Evolutionary conservation across 2,797 vertebrate genomes (phyloP).

Genomic region (Cyclura pinguis): DNA sequence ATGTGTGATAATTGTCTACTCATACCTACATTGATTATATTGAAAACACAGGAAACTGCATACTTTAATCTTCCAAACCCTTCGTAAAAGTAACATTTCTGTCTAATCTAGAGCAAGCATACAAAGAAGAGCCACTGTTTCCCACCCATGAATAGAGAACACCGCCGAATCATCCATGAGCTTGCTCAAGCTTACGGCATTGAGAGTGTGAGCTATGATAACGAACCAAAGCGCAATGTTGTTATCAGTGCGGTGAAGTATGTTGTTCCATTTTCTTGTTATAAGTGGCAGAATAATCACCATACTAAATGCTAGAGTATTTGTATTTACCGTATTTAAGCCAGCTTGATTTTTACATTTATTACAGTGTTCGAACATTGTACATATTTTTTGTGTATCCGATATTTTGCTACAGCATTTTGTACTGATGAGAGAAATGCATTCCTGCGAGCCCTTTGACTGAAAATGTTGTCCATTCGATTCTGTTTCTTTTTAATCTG

Average conservation of each 20-base stretch:
- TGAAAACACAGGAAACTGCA: not conserved
- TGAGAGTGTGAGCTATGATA: constrained; percentile 97
- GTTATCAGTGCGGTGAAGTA: constrained; percentile 92
- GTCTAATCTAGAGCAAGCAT: constrained; percentile 88
- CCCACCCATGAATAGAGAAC: constrained; percentile 96
- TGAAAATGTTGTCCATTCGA: constrained; percentile 15
- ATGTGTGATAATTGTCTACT: not conserved
- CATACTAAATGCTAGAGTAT: constrained; percentile 4
- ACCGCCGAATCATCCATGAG: constrained; percentile 94
- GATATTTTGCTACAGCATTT: not conserved
- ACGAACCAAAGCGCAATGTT: constrained; percentile 96
- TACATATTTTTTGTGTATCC: not conserved
- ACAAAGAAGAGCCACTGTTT: constrained; percentile 93
- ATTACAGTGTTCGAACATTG: constrained; percentile 21
- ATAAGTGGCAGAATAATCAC: constrained; percentile 36
- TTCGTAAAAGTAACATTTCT: constrained; percentile 21
- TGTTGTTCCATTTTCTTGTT: constrained; percentile 49
- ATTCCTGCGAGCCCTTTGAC: not conserved
- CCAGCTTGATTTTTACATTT: constrained; percentile 34
- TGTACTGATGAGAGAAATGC: not conserved
- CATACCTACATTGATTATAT: not conserved
- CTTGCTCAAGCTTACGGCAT: constrained; percentile 92
- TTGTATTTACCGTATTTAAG: constrained; percentile 24
- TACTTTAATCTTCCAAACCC: not conserved
- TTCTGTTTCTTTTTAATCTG: constrained; percentile 7